Evolutionary conservation across 2,797 vertebrate species (phyloP), one percentile per base, ranked within the genome.

Genomic region (Nannoperca australis): DNA sequence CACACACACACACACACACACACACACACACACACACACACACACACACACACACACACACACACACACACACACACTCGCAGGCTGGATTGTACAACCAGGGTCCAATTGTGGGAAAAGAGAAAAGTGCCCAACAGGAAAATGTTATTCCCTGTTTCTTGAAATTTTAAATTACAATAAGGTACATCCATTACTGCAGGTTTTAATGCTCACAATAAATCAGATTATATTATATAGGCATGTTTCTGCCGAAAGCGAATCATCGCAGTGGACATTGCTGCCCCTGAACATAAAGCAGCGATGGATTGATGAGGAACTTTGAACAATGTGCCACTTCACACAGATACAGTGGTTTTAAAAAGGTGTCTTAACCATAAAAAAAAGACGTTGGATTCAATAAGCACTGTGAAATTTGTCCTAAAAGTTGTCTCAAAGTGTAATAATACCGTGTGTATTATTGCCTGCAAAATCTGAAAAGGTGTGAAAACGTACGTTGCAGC

Each of bases 201-300:
- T 73, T 84, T 82, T 75, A 83, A 66, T 75, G 64, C 36, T 65
- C 42, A 58, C 69, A 49, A 73, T 79, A 70, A 76, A 76, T 66
- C 12, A 64, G 20, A 45, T 20, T 20, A 60, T 64, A 79, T 68
- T 71, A 77, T 11, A 77, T 11, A 59, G 54, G 53, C 30, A 63
- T 76, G 15, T 56, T 61, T 47, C 55, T 67, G 50, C 73, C 58
- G 64, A 80, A 72, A 79, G 71, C 22, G 5, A 45, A 63, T 51
- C 5, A 61, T 14, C 64, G 53, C 61, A 18, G 70, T 9, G 44
- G 40, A 56, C 53, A 53, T 32, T 61, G 58, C 32, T 59, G 51
- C 10, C 34, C 34, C 44, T 61, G 70, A 67, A 76, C 71, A 80
- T 69, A 13, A 84, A 72, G 55, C 73, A 24, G 50, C 12, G 11